Conservation (phyloP, 2,888 invertebrate genomes). For the Sycophila texana region DNA sequence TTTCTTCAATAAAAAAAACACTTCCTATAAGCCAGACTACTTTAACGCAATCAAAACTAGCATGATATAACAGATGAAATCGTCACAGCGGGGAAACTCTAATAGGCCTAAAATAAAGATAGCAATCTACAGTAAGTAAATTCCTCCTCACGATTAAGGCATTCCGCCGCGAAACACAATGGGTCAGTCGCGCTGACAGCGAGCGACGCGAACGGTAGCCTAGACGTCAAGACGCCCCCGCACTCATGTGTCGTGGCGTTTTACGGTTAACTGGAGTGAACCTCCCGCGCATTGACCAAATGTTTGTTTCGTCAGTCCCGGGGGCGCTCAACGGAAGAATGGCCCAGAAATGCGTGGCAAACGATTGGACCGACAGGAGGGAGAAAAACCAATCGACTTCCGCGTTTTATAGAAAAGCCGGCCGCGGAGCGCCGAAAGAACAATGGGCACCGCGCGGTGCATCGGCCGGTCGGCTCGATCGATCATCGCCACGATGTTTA, state of each 20-base stretch:
- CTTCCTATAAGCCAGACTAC: too few relatives aligned
- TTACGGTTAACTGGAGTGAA: conserved; percentile 1
- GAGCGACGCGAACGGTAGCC: background rate
- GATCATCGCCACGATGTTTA: conserved; percentile 36
- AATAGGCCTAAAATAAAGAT: too few relatives aligned
- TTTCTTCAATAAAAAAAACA: too few relatives aligned
- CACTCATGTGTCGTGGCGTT: background rate
- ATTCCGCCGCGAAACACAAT: background rate
- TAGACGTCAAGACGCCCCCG: background rate
- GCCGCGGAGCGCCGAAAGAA: conserved; percentile 7
- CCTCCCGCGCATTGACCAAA: conserved; percentile 12
- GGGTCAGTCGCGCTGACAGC: background rate
- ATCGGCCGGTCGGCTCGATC: conserved; percentile 10
- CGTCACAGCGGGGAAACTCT: too few relatives aligned
- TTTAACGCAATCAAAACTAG: too few relatives aligned
- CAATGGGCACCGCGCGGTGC: conserved; percentile 20
- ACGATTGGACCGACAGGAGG: conserved; percentile 6
- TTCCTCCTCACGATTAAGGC: too few relatives aligned
- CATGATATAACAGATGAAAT: too few relatives aligned
- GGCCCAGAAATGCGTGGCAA: conserved; percentile 13
- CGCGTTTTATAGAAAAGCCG: conserved; percentile 39
- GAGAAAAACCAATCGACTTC: conserved; percentile 51
- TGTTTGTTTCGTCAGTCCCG: conserved; percentile 43
- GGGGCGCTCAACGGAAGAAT: conserved; percentile 30
- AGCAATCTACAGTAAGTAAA: too few relatives aligned